phyloP scores from a whole-genome alignment of 2,888 invertebrate species.

The Octodonta nipae region DNA sequence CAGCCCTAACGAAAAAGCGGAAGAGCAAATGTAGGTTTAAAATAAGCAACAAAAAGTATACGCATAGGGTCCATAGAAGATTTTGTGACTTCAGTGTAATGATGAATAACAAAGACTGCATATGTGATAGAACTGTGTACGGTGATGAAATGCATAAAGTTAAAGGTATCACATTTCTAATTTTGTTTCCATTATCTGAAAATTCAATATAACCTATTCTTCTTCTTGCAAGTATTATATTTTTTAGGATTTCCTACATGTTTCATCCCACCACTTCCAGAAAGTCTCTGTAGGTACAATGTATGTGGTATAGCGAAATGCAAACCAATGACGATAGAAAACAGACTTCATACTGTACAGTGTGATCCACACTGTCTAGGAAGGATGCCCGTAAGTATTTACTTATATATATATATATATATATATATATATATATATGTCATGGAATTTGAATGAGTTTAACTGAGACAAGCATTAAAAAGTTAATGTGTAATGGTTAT shows the following conservation, averaged over 20 bases:
- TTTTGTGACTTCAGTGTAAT: constrained; percentile 35
- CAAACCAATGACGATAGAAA: constrained; percentile 23
- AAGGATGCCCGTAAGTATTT: constrained; percentile 30
- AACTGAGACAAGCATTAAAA: no score
- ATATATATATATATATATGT: no score
- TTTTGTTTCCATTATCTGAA: no score
- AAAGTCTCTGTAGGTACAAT: constrained; percentile 32
- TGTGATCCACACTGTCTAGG: constrained; percentile 31
- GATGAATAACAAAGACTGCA: constrained; percentile 18
- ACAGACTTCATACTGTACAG: constrained; percentile 28
- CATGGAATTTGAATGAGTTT: no score
- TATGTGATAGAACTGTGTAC: constrained; percentile 19
- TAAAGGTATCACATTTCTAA: constrained; percentile 23
- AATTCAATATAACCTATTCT: no score
- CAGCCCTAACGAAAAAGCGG: constrained; percentile 25
- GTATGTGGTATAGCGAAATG: constrained; percentile 33
- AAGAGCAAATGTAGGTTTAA: constrained; percentile 30
- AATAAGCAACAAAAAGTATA: constrained; percentile 18
- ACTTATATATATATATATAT: no score
- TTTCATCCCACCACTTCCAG: constrained; percentile 31
- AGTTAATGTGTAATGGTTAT: no score
- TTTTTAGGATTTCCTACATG: constrained; percentile 36
- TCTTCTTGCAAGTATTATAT: no score
- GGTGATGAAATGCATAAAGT: constrained; percentile 29
- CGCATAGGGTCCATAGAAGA: constrained; percentile 32